These are phyloP conservation scores for Hyaena hyaena DNA, from an alignment of 2,113 vertebrate species.

Conservation along the genomic window DNA sequence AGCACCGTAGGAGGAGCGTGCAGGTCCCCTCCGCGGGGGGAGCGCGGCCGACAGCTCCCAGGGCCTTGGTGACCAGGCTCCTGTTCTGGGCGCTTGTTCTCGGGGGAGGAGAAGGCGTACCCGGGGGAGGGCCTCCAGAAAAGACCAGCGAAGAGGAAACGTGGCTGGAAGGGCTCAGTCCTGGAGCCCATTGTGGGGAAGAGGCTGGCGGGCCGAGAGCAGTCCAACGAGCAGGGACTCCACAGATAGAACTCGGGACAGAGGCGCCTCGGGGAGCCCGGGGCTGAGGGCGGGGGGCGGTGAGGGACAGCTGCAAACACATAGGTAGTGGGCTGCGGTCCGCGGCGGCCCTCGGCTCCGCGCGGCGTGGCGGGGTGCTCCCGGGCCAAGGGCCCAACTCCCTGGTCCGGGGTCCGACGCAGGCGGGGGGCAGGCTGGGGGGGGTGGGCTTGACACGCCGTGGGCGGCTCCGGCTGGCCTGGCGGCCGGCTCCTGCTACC, in stretches of 20 bases:
- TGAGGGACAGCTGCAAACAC: constrained; percentile 38
- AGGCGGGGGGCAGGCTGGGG: fast-evolving
- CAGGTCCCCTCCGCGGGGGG: background rate
- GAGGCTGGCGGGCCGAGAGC: constrained; percentile 59
- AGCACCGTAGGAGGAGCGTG: background rate
- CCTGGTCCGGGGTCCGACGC: constrained; percentile 21
- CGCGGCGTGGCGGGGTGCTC: background rate
- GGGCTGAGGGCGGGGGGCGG: constrained; percentile 50
- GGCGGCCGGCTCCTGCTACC: constrained; percentile 90
- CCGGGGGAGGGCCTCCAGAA: constrained; percentile 55
- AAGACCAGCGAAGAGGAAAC: background rate
- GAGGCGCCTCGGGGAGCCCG: constrained; percentile 35
- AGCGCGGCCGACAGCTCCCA: background rate
- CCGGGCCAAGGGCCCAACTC: background rate
- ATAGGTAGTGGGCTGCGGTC: background rate
- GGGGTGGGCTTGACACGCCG: background rate
- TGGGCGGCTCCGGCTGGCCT: constrained; percentile 69
- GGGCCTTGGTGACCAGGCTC: background rate
- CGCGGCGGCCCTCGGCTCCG: background rate
- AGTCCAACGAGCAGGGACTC: constrained; percentile 79
- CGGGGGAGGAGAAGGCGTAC: background rate
- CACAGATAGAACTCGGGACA: constrained; percentile 72
- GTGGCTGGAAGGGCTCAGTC: background rate
- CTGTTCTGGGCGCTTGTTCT: background rate
- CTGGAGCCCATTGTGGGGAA: constrained; percentile 37